These are phyloP conservation scores for Dicyrtomina minuta DNA, from an alignment of 2,888 invertebrate species.

Conservation along the genomic window DNA sequence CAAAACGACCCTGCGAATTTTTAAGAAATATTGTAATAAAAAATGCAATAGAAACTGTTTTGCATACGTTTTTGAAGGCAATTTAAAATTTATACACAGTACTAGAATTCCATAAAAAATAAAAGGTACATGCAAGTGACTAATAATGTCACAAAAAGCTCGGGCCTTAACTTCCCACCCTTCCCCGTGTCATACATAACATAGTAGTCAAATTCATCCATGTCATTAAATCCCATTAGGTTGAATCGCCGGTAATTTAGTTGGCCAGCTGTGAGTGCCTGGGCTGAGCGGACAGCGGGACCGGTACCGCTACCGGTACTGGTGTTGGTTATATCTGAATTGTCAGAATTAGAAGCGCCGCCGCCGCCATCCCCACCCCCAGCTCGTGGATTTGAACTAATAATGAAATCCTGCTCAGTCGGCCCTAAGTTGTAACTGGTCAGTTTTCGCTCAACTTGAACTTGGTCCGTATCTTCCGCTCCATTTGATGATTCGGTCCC, in stretches of 20 bases:
- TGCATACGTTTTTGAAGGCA: no score
- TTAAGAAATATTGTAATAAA: no score
- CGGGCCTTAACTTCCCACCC: no score
- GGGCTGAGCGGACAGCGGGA: not conserved
- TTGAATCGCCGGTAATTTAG: slow-evolving; percentile 29
- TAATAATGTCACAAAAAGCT: no score
- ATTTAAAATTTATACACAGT: no score
- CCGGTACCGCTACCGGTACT: no score
- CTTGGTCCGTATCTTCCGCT: not conserved
- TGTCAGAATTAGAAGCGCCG: not conserved
- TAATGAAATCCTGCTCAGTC: not conserved
- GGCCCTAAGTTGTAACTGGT: not conserved
- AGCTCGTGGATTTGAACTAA: slow-evolving; percentile 13
- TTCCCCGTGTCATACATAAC: slow-evolving; percentile 20
- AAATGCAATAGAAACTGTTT: no score
- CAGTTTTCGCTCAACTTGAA: not conserved
- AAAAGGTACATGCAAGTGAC: no score
- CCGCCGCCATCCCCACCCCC: no score
- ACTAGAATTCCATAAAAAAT: no score
- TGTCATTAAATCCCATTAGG: slow-evolving; percentile 19
- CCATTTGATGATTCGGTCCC: not conserved
- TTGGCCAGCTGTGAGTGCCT: not conserved
- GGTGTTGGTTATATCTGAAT: not conserved
- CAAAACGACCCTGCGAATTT: no score
- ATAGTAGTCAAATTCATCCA: slow-evolving; percentile 27